Evolutionary conservation across 2,113 vertebrate species (phyloP).

Genomic region (Platichthys flesus): DNA sequence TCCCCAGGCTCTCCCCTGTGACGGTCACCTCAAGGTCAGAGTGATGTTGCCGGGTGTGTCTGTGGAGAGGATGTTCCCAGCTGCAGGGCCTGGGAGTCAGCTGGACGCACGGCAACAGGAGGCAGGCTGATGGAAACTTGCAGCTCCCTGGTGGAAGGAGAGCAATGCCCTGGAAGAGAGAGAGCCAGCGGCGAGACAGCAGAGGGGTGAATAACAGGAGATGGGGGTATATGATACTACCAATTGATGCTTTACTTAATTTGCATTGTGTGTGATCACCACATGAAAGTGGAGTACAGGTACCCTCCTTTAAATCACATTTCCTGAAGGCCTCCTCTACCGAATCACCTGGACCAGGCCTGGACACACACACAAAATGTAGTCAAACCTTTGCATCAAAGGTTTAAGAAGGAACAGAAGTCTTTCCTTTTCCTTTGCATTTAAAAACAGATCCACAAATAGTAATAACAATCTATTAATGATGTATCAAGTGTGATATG

Average conservation of each 20-base stretch:
- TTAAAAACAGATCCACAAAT: background rate
- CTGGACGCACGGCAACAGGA: too few relatives aligned
- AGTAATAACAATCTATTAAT: background rate
- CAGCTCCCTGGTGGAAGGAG: too few relatives aligned
- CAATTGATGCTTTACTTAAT: background rate
- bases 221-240: too few relatives aligned
- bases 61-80: too few relatives aligned
- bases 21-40: conserved; percentile 85
- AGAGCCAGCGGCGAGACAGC: too few relatives aligned
- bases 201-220: too few relatives aligned
- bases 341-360: conserved; percentile 50
- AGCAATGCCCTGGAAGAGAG: too few relatives aligned
- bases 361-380: conserved; percentile 41
- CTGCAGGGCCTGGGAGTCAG: too few relatives aligned
- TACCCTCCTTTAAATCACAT: conserved; percentile 72
- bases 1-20: conserved; percentile 78
- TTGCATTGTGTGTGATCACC: background rate
- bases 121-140: too few relatives aligned
- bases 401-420: background rate
- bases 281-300: background rate
- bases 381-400: background rate
- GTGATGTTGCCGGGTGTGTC: conserved; percentile 75
- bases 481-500: background rate
- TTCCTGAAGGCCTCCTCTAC: conserved; percentile 66
- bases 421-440: background rate